Percentiles rank a stretch among this genome's conserved stretches.
These are phyloP conservation scores for Cosmia trapezina DNA, from an alignment of 2,888 invertebrate species.

Conservation along the genomic window DNA sequence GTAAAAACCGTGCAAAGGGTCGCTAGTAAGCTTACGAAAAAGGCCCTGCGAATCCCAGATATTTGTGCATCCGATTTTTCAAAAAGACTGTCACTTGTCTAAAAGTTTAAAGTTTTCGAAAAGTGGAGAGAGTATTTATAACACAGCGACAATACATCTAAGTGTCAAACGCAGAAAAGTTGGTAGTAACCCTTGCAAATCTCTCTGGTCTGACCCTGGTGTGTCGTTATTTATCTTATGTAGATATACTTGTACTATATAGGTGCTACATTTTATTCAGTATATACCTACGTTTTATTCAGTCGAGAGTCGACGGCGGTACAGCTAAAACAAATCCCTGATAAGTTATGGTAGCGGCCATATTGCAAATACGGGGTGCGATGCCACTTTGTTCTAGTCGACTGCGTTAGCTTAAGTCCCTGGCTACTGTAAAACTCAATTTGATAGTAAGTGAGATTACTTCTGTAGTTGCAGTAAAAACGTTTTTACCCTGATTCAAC, in stretches of 20 bases:
- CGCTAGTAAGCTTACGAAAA: not conserved
- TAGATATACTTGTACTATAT: not conserved
- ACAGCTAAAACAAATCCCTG: slow-evolving; percentile 39
- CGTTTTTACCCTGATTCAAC: not conserved
- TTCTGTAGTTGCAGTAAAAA: not conserved
- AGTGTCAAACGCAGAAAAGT: slow-evolving; percentile 13
- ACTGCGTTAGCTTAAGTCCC: slow-evolving; percentile 34
- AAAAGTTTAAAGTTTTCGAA: not conserved
- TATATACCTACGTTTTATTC: slow-evolving; percentile 11
- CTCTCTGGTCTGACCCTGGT: slow-evolving; percentile 11
- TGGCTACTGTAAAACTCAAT: slow-evolving; percentile 21
- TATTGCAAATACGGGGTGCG: slow-evolving; percentile 49
- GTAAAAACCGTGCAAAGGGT: not conserved
- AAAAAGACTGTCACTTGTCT: not conserved
- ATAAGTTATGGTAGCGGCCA: slow-evolving; percentile 40
- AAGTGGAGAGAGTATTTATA: not conserved
- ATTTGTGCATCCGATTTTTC: not conserved
- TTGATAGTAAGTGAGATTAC: not conserved
- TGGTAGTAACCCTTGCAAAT: not conserved
- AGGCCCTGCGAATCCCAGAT: not conserved
- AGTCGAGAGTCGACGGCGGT: slow-evolving; percentile 7
- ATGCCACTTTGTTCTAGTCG: slow-evolving; percentile 46
- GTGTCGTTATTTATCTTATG: slow-evolving; percentile 13
- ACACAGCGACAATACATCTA: not conserved
- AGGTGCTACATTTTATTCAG: slow-evolving; percentile 17